Evolutionary conservation across 2,888 invertebrate species (phyloP), one percentile per base, ranked within the genome.

Genomic region (Hirtodrosophila duncani): DNA sequence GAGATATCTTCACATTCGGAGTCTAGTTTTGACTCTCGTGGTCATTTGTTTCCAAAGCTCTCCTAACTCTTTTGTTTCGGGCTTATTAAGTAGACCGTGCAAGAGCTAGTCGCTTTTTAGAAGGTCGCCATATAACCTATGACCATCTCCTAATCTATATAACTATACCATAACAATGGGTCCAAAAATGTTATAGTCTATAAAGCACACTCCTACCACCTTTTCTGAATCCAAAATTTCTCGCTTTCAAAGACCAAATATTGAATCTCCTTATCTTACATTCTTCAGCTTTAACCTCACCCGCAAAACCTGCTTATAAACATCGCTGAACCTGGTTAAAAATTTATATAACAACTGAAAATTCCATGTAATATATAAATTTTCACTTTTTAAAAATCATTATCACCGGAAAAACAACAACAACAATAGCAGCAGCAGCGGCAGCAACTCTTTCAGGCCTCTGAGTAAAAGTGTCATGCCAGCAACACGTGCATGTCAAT

Each of bases 401-500:
- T 10, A 27, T 16, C 2, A 24, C 11, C 23, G 3, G 5, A 27
- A 27, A n/a, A 27, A 27, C 8, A 39, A 18, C 10, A 17, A 7
- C 34, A 34, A 21, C 13, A 16, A 31, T 20, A 29, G 9, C 13
- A 26, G 20, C 20, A 20, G 20, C 20, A 20, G 7, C 20, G 7
- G 20, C 20, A 20, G 20, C 20, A 20, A 20, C 20, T 5, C 4
- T 7, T 5, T 4, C 20, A 20, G 20, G 5, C 4, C 5, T 7
- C 20, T 5, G 70, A 56, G 63, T 38, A 60, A 78, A 65, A 81
- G 57, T 81, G 77, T 75, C 71, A 41, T 52, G 42, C 46, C 58
- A 66, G 52, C 59, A 59, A 55, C 70, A 70, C 59, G 75, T 79
- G 70, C 66, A 69, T 68, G 59, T 62, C 79, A 74, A 39, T 60